phyloP scores from a whole-genome alignment of 2,888 invertebrate species.

The Teleiodes luculella region DNA sequence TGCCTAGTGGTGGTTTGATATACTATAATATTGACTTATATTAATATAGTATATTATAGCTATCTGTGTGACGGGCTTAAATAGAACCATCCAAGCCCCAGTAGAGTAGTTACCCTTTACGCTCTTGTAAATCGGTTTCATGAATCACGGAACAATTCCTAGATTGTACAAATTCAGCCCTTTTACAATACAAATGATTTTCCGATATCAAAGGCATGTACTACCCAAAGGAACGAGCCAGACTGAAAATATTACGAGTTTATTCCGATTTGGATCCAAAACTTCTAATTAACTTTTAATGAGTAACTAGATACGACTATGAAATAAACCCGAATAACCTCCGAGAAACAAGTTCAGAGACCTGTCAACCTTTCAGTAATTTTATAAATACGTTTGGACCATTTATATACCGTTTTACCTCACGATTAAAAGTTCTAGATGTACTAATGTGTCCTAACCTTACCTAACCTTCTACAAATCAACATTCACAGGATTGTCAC shows the following conservation, averaged over 20 bases:
- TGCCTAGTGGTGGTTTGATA: no score
- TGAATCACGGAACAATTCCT: neutral
- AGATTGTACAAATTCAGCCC: neutral
- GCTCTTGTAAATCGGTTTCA: neutral
- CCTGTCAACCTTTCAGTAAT: neutral
- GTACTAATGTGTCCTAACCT: constrained; percentile 45
- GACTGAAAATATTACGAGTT: neutral
- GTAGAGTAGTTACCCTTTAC: constrained; percentile 1
- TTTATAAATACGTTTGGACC: neutral
- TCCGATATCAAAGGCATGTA: neutral
- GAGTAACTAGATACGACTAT: neutral
- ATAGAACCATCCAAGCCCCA: constrained; percentile 49
- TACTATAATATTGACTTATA: no score
- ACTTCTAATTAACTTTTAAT: neutral
- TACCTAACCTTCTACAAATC: constrained; percentile 17
- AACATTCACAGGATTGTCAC: constrained; percentile 48
- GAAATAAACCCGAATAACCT: neutral
- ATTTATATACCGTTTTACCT: neutral
- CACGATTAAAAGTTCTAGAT: neutral
- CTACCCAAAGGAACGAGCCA: neutral
- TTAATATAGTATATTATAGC: no score
- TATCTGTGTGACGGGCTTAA: no score
- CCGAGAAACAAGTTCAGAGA: neutral
- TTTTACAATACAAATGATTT: neutral
- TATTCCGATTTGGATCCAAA: neutral